phyloP scores from a whole-genome alignment of 2,888 invertebrate species.

The Hermaeophaga mercurialis region DNA sequence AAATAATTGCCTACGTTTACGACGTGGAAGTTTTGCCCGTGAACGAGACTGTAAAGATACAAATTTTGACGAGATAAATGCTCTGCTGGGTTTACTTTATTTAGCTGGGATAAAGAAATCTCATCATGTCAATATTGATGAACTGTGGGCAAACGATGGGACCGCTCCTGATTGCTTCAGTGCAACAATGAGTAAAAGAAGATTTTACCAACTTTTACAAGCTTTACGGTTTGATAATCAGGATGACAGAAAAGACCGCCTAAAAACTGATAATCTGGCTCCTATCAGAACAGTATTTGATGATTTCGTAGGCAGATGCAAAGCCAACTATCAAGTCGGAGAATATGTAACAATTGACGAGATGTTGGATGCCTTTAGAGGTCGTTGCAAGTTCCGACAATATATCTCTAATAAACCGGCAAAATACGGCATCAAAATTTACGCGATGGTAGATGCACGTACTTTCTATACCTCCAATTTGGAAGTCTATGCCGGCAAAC shows the following conservation, averaged over 20 bases:
- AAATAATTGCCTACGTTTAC: slow-evolving; percentile 6
- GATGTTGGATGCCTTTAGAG: slow-evolving; percentile 35
- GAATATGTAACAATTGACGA: slow-evolving; percentile 2
- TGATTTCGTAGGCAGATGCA: slow-evolving; percentile 3
- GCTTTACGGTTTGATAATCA: slow-evolving; percentile 38
- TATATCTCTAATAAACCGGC: slow-evolving; percentile 46
- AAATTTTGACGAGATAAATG: slow-evolving; percentile 33
- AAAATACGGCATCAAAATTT: slow-evolving; percentile 46
- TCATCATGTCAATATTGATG: slow-evolving; percentile 15
- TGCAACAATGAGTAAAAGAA: slow-evolving; percentile 35
- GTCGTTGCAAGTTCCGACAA: slow-evolving; percentile 42
- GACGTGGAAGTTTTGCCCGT: not conserved
- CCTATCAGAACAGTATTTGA: slow-evolving; percentile 18
- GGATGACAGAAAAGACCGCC: slow-evolving; percentile 22
- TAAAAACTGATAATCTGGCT: slow-evolving; percentile 19
- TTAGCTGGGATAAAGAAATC: slow-evolving; percentile 38
- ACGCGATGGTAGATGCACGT: slow-evolving; percentile 41
- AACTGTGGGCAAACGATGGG: slow-evolving; percentile 33
- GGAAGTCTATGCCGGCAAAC: slow-evolving; percentile 41
- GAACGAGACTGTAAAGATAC: slow-evolving; percentile 33
- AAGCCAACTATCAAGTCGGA: not conserved
- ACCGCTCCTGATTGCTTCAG: slow-evolving; percentile 38
- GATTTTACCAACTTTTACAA: slow-evolving; percentile 34
- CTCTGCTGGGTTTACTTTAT: slow-evolving; percentile 41
- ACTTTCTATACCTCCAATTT: slow-evolving; percentile 39